These are phyloP conservation scores for Latheticus oryzae DNA, from an alignment of 2,888 invertebrate species.

Conservation along the genomic window DNA sequence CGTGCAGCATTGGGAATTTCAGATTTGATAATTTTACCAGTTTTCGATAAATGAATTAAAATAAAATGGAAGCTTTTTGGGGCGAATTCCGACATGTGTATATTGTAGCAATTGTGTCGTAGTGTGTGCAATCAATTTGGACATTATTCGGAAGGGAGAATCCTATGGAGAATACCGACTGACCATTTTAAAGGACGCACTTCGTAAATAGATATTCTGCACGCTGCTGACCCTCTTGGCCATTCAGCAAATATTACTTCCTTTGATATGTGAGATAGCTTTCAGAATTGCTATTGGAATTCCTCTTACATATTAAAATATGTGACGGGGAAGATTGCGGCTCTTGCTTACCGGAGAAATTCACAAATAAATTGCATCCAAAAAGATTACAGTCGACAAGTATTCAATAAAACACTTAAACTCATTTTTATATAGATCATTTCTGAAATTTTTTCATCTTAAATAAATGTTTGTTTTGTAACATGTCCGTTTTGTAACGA, in stretches of 20 bases:
- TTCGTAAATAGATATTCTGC: slow-evolving; percentile 63
- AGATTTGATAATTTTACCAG: slow-evolving; percentile 34
- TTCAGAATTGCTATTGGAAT: slow-evolving; percentile 59
- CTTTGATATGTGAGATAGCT: slow-evolving; percentile 65
- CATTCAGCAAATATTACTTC: slow-evolving; percentile 65
- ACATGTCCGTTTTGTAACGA: too few species aligned
- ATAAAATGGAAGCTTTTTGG: slow-evolving; percentile 38
- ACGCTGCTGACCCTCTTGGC: slow-evolving; percentile 57
- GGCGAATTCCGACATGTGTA: slow-evolving; percentile 58
- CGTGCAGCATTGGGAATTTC: slow-evolving; percentile 23
- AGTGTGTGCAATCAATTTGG: slow-evolving; percentile 66
- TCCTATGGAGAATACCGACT: slow-evolving; percentile 63
- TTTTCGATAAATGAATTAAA: slow-evolving; percentile 35
- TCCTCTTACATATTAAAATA: slow-evolving; percentile 55
- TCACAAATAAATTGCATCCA: slow-evolving; percentile 51
- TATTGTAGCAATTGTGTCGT: slow-evolving; percentile 63
- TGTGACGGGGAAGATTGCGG: slow-evolving; percentile 46
- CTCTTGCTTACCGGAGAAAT: slow-evolving; percentile 35
- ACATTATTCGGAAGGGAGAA: slow-evolving; percentile 60
- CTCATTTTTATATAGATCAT: too few species aligned
- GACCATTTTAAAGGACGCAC: slow-evolving; percentile 65
- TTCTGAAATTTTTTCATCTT: too few species aligned
- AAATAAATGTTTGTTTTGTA: too few species aligned
- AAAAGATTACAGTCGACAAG: slow-evolving; percentile 52
- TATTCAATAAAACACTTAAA: too few species aligned